Conservation (phyloP, 1,140 invertebrate genomes). For the Drosophila sechellia region DNA sequence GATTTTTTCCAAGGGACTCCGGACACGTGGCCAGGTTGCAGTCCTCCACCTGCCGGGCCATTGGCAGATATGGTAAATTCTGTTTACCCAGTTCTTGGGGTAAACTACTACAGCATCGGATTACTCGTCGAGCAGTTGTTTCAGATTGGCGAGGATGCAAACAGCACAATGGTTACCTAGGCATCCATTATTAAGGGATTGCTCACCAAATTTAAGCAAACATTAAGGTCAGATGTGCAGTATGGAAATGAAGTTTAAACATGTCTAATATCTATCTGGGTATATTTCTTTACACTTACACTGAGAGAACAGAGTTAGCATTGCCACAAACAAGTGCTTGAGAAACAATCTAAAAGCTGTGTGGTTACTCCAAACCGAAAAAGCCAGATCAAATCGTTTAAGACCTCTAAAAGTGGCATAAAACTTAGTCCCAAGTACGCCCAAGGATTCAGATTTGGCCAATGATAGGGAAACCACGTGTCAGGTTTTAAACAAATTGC, state of each 20-base stretch:
- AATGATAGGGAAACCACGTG: constrained; percentile 37
- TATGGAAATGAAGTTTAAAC: no score
- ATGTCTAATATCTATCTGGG: no score
- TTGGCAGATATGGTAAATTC: constrained; percentile 22
- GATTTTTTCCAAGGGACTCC: constrained; percentile 7
- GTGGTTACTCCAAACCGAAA: not conserved
- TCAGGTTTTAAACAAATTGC: constrained; percentile 29
- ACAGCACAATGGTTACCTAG: not conserved
- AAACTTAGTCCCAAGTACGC: not conserved
- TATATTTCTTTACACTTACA: no score
- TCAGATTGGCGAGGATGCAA: constrained; percentile 1
- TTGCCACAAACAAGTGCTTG: no score
- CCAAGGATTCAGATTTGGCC: constrained; percentile 13
- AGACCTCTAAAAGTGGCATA: not conserved
- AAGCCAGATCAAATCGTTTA: constrained; percentile 6
- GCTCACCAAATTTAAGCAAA: not conserved
- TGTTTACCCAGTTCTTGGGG: constrained; percentile 9
- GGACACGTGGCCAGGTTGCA: not conserved
- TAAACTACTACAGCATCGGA: constrained; percentile 11
- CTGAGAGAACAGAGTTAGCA: no score
- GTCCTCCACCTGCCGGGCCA: not conserved
- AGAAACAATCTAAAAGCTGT: not conserved
- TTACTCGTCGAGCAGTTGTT: constrained; percentile 1
- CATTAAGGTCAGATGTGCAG: not conserved
- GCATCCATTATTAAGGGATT: not conserved